Evolutionary conservation across 1,140 invertebrate genomes (phyloP).

Genomic region (Drosophila nasuta): DNA sequence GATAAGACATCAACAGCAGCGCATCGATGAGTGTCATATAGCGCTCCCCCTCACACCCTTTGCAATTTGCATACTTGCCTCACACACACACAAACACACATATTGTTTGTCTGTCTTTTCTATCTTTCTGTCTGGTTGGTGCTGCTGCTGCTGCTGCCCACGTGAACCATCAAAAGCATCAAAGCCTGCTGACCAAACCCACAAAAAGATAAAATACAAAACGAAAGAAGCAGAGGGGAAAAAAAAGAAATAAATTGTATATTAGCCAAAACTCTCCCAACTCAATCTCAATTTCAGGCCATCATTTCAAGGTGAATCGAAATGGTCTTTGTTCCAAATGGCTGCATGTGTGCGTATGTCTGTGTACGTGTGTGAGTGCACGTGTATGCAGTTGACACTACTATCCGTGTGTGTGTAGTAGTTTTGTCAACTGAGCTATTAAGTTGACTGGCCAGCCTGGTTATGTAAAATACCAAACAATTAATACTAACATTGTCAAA

Average conservation of each 20-base stretch:
- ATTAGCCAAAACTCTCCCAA: constrained; percentile 16
- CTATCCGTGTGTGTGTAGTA: neutral
- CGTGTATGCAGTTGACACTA: neutral
- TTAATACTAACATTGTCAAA: constrained; percentile 44
- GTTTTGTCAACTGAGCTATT: constrained; percentile 36
- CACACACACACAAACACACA: constrained; percentile 2
- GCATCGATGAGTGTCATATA: neutral
- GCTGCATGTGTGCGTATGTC: neutral
- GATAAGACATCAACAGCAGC: constrained; percentile 12
- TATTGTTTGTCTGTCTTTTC: no score
- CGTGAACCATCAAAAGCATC: constrained; percentile 18
- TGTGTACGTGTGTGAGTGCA: neutral
- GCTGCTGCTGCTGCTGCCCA: constrained; percentile 36
- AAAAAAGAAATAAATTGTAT: constrained; percentile 6
- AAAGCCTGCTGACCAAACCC: constrained; percentile 23
- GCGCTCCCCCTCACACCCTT: constrained; percentile 1
- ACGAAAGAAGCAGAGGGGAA: neutral
- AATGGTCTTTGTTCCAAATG: constrained; percentile 32
- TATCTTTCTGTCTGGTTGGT: constrained; percentile 16
- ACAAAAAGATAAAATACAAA: constrained; percentile 1
- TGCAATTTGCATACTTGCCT: constrained; percentile 17
- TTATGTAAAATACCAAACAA: constrained; percentile 49
- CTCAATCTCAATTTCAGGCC: constrained; percentile 30
- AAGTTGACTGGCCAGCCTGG: constrained; percentile 11
- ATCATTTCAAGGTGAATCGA: constrained; percentile 57